Base-by-base conservation (phyloP, 2,113 vertebrate species). In the Poeciliopsis occidentalis region DNA sequence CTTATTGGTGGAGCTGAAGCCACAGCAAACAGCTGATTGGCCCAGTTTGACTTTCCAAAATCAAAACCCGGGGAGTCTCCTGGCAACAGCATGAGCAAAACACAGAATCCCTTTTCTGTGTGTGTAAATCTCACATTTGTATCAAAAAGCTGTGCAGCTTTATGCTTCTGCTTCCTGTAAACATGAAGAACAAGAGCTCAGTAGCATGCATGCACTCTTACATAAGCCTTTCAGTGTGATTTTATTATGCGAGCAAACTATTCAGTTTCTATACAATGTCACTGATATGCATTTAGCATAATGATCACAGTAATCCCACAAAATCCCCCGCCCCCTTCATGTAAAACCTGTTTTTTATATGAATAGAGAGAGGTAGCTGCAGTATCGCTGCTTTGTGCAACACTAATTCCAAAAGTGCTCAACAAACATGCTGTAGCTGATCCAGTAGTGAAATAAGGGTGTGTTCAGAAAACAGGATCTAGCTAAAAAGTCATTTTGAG, bases 81-180 rank as follows among this genome's bases (percentile, higher is more conserved):
- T 81, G 89, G 92, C 91, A 93, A 93, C 92, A 93, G 86, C 11
- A 51, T 44, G 73, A 90, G 83, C 76, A 87, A 75, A 88, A 88
- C 77, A 89, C 82, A 76, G 69, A 73, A 79, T 80, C 61, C 71
- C 60, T 80, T 71, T 29, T 34, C 10, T 17, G 2, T 44, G 64
- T 4, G 29, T 74, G 65, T 73, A 70, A 76, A 77, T 51, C 71
- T 79, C 11, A 79, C 75, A 60, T 66, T 66, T 47, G 32, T 62
- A 80, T 76, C 60, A 70, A 80, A 80, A 62, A 61, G 69, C 60
- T 27, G 22, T 7, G 54, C 30, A 32, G 75, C 62, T 74, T 76
- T 47, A 68, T 78, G 81, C 69, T 60, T 64, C 57, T 57, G 22
- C 19, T 66, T 47, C 63, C 54, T 29, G 32, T 22, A 76, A 26